Conservation (phyloP, 1,140 invertebrate genomes). For the Chironomus striatipennis region DNA sequence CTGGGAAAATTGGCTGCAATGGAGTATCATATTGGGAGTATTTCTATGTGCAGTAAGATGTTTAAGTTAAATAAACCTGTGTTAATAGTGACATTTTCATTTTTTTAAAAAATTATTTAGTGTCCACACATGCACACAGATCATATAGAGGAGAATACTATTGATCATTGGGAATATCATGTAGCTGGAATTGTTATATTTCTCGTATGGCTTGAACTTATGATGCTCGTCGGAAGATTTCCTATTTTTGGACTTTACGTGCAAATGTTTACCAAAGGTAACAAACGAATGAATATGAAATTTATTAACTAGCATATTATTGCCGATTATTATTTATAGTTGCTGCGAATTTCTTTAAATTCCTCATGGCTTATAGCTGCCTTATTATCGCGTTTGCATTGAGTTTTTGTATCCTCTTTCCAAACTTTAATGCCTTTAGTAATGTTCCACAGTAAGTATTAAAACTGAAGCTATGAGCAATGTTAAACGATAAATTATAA, state of each 20-base stretch:
- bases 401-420: conserved; percentile 68
- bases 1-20: conserved; percentile 79
- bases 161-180: conserved; percentile 61
- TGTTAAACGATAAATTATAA: too few species aligned
- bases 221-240: conserved; percentile 75
- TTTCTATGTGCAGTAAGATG: conserved; percentile 49
- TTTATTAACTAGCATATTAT: too few species aligned
- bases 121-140: neutral
- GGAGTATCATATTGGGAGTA: conserved; percentile 60
- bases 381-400: conserved; percentile 68
- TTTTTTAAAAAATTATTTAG: conserved; percentile 14
- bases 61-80: neutral
- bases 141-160: neutral
- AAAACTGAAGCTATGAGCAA: too few species aligned
- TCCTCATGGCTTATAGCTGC: conserved; percentile 69
- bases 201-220: conserved; percentile 67
- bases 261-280: conserved; percentile 72
- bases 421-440: conserved; percentile 60
- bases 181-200: conserved; percentile 68
- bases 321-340: conserved; percentile 49
- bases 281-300: neutral
- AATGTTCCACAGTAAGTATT: conserved; percentile 41
- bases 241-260: conserved; percentile 77
- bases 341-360: conserved; percentile 73
- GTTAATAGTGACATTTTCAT: neutral